Conservation (phyloP, 2,888 invertebrate species). For the Piscicola geometra region DNA sequence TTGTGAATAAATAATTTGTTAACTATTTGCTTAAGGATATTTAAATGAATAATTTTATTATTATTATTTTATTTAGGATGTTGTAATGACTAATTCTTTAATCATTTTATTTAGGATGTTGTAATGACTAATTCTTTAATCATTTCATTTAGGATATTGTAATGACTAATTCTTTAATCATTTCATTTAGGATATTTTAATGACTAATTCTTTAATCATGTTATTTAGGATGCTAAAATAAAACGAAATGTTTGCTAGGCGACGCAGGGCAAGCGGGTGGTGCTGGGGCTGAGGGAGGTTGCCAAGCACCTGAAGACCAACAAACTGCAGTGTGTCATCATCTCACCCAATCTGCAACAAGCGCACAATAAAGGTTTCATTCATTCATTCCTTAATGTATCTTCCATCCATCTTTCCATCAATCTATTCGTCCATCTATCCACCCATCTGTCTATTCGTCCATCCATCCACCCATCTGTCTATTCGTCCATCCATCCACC, state of each 20-base stretch:
- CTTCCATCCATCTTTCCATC: neutral
- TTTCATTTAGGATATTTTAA: too few relatives aligned
- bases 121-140: too few relatives aligned
- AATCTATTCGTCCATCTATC: constrained; percentile 1
- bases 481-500: neutral
- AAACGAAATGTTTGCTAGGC: constrained; percentile 49
- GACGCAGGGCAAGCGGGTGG: constrained; percentile 60
- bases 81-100: too few relatives aligned
- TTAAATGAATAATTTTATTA: neutral
- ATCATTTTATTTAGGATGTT: too few relatives aligned
- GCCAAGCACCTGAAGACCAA: constrained; percentile 61
- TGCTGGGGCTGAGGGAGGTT: constrained; percentile 65
- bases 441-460: neutral
- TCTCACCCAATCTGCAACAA: constrained; percentile 65
- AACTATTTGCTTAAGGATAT: too few relatives aligned
- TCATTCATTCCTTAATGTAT: neutral
- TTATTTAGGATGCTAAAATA: neutral
- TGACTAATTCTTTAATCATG: neutral
- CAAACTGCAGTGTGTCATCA: constrained; percentile 62
- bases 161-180: too few relatives aligned
- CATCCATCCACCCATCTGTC: neutral
- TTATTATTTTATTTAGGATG: too few relatives aligned
- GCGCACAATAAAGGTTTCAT: constrained; percentile 57
- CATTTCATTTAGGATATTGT: too few relatives aligned
- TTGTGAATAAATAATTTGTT: too few relatives aligned